Conservation (phyloP, 2,888 invertebrate species). For the Tipula vernalis region DNA sequence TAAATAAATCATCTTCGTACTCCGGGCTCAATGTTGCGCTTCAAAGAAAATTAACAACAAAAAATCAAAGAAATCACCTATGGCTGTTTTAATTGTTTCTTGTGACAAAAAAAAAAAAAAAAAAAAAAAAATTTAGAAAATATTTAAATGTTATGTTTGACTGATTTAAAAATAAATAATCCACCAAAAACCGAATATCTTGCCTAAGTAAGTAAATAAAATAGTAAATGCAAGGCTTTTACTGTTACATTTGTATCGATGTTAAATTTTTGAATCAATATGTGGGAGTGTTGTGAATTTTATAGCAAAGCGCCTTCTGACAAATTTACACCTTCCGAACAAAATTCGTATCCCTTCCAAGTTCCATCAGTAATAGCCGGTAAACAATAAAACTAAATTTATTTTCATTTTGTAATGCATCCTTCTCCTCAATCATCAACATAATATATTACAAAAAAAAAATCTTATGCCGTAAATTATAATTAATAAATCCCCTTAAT, state of each 20-base stretch:
- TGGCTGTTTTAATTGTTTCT: background rate
- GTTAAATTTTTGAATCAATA: background rate
- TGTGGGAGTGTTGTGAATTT: background rate
- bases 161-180: background rate
- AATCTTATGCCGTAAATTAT: background rate
- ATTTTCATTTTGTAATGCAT: background rate
- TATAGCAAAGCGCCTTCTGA: background rate
- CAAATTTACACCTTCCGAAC: background rate
- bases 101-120: background rate
- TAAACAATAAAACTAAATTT: background rate
- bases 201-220: background rate
- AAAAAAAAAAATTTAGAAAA: background rate
- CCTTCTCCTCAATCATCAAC: background rate
- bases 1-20: background rate
- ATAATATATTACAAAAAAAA: background rate
- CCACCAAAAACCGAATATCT: background rate
- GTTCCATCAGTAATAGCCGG: background rate
- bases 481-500: background rate
- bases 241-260: background rate
- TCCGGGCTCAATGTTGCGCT: background rate
- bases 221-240: background rate
- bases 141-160: background rate
- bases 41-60: background rate
- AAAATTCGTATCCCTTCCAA: background rate
- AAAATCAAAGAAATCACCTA: background rate